Percentiles rank a stretch among this genome's conserved stretches.
These are phyloP conservation scores for Chelon auratus DNA, from an alignment of 2,797 vertebrate genomes.

Conservation along the genomic window DNA sequence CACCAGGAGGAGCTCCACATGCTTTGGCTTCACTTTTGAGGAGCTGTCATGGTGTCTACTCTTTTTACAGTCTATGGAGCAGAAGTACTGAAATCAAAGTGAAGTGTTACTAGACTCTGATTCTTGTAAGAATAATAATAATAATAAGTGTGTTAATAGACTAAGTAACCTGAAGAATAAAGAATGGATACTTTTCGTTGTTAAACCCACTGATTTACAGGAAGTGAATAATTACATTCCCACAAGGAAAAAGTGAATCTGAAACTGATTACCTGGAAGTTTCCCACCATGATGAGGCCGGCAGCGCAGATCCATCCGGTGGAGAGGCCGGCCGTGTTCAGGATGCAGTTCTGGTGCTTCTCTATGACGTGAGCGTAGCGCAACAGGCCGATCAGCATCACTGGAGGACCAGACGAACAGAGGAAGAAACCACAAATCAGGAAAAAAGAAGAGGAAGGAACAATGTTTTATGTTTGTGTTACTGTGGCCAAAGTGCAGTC, in stretches of 20 bases:
- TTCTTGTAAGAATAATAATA: no score
- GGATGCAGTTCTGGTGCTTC: constrained; percentile 87
- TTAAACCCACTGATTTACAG: background rate
- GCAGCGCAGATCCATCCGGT: constrained; percentile 90
- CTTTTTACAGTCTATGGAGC: no score
- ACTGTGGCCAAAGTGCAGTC: background rate
- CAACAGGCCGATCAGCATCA: constrained; percentile 90
- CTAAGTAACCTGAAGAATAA: no score
- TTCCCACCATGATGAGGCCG: constrained; percentile 92
- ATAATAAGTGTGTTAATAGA: no score
- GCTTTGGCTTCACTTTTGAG: no score
- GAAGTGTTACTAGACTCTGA: no score
- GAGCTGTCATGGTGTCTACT: no score
- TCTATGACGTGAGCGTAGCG: constrained; percentile 91
- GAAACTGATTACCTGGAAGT: constrained; percentile 88
- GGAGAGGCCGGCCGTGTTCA: constrained; percentile 90
- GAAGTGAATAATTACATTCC: constrained; percentile 5
- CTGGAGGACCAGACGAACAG: constrained; percentile 52
- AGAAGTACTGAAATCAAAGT: no score
- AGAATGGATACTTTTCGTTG: no score
- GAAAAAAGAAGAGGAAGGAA: background rate
- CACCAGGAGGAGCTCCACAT: no score
- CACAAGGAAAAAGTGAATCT: no score
- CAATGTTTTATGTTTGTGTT: background rate
- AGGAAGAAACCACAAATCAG: background rate